phyloP scores from a whole-genome alignment of 2,113 vertebrate species.

The Oceanodroma tethys region DNA sequence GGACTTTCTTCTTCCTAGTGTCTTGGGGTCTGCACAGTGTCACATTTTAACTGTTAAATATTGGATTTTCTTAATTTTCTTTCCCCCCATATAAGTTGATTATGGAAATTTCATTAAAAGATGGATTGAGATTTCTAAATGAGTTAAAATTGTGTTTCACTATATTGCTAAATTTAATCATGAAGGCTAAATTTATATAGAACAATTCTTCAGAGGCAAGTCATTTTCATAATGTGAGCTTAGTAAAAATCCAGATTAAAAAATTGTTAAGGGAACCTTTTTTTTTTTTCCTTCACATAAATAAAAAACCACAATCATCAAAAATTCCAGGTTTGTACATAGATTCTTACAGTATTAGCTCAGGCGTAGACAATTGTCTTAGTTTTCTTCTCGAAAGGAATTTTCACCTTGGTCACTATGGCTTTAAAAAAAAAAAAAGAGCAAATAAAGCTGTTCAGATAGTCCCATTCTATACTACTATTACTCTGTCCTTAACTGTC shows the following conservation, averaged over 20 bases:
- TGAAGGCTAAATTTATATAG: not conserved
- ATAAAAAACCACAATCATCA: not conserved
- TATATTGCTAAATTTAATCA: slow-evolving; percentile 40
- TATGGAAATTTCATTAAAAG: slow-evolving; percentile 29
- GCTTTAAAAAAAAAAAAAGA: no score
- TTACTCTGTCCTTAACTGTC: not conserved
- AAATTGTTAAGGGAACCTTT: not conserved
- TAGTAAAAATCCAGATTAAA: not conserved
- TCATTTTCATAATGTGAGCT: not conserved
- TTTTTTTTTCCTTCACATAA: not conserved
- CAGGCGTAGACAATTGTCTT: not conserved
- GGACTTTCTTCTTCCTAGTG: not conserved
- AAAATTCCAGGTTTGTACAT: not conserved
- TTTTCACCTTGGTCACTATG: not conserved
- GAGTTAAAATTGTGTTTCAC: slow-evolving; percentile 22
- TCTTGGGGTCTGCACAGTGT: not conserved
- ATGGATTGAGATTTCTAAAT: slow-evolving; percentile 17
- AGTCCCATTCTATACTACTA: not conserved
- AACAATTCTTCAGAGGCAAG: slow-evolving; percentile 22
- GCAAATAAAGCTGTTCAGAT: not conserved
- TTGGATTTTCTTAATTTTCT: not conserved
- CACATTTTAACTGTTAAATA: not conserved
- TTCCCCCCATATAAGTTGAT: not conserved
- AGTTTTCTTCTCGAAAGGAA: not conserved
- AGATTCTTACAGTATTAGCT: not conserved